Conservation (phyloP, 2,113 vertebrate species). For the Phyllopteryx taeniolatus region DNA sequence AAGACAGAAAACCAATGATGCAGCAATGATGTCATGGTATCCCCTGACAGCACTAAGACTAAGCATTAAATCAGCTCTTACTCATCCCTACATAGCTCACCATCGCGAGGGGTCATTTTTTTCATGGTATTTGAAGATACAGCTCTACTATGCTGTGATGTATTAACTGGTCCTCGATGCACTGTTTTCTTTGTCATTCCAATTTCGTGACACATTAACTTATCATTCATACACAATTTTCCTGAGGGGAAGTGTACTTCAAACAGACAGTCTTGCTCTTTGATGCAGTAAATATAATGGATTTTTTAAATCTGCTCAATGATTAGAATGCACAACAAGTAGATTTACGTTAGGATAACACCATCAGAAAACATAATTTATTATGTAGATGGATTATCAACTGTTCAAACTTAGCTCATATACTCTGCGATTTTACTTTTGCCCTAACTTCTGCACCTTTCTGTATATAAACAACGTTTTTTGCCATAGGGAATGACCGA, state of each 20-base stretch:
- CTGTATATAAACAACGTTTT: too few species aligned
- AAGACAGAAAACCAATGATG: not conserved
- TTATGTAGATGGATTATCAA: not conserved
- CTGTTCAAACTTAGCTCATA: not conserved
- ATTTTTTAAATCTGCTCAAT: not conserved
- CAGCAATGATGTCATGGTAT: not conserved
- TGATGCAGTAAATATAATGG: not conserved
- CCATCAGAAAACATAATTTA: not conserved
- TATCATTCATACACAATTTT: not conserved
- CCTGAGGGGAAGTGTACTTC: not conserved
- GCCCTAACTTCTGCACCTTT: conserved; percentile 36
- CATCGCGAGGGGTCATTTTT: not conserved
- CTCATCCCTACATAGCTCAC: not conserved
- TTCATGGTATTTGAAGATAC: not conserved
- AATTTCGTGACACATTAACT: not conserved
- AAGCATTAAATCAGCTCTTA: not conserved
- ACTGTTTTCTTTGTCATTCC: not conserved
- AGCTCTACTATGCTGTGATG: conserved; percentile 5
- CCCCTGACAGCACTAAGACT: not conserved
- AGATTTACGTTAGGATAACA: not conserved
- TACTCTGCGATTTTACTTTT: not conserved
- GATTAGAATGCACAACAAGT: not conserved
- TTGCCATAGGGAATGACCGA: not conserved
- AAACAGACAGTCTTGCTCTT: not conserved
- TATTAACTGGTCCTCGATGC: not conserved